phyloP scores from a whole-genome alignment of 1,140 invertebrate species.

The Ips nitidus region DNA sequence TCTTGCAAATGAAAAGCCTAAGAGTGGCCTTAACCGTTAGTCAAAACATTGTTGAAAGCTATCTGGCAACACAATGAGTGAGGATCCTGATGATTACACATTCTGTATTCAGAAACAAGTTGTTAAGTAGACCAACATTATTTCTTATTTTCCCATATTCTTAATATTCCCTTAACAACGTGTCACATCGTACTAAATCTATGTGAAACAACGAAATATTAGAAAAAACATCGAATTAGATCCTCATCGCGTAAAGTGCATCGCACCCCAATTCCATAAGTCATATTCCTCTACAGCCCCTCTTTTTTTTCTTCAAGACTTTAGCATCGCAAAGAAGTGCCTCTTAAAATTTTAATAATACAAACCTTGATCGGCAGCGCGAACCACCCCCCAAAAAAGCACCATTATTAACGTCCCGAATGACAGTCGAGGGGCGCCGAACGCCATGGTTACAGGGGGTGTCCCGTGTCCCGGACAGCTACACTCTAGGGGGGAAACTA shows the following conservation, averaged over 20 bases:
- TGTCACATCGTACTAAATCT: too few species aligned
- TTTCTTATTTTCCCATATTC: too few species aligned
- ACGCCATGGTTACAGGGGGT: constrained; percentile 44
- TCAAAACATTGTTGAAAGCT: too few species aligned
- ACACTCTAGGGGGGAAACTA: constrained; percentile 40
- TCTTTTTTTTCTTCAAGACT: not conserved
- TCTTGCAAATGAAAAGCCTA: too few species aligned
- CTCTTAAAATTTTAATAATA: constrained; percentile 28
- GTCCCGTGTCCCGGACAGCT: constrained; percentile 34
- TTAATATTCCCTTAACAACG: too few species aligned
- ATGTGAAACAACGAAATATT: too few species aligned
- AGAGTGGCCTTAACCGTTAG: too few species aligned
- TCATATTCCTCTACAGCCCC: not conserved
- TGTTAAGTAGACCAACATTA: too few species aligned
- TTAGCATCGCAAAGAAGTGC: constrained; percentile 5
- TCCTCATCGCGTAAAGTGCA: not conserved
- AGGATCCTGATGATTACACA: too few species aligned
- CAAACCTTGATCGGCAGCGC: constrained; percentile 46
- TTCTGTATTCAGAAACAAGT: too few species aligned
- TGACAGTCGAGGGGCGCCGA: constrained; percentile 43
- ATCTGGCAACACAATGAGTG: too few species aligned
- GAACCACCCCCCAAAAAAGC: constrained; percentile 42
- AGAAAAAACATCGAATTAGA: constrained; percentile 1
- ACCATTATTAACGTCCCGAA: constrained; percentile 46
- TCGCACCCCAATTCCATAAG: not conserved